Evolutionary conservation across 2,888 invertebrate species (phyloP).

Genomic region (Meteorus colon): DNA sequence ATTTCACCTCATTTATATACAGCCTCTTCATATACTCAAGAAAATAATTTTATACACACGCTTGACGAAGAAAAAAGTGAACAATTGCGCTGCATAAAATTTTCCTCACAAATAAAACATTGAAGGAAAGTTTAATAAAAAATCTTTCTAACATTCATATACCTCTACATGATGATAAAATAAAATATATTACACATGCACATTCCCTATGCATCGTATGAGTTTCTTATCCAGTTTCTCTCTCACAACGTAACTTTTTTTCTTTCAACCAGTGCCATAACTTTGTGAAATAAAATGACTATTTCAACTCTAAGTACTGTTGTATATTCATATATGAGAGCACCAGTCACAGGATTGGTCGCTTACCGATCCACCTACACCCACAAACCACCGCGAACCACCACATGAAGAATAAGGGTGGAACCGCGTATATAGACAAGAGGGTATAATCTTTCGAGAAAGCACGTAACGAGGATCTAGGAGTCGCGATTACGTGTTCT

Average conservation of each 20-base stretch:
- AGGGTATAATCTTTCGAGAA: conserved; percentile 47
- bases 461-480: conserved; percentile 46
- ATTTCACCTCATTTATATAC: not conserved
- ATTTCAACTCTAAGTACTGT: not conserved
- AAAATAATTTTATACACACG: not conserved
- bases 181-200: too few species aligned
- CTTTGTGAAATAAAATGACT: conserved; percentile 1
- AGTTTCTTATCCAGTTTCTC: not conserved
- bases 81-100: too few species aligned
- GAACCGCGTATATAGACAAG: not conserved
- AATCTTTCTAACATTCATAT: too few species aligned
- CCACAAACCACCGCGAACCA: not conserved
- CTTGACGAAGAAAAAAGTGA: too few species aligned
- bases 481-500: conserved; percentile 23
- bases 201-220: not conserved
- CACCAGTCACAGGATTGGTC: conserved; percentile 7
- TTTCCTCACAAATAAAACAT: too few species aligned
- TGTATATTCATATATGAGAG: conserved; percentile 15
- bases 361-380: conserved; percentile 9
- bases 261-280: not conserved
- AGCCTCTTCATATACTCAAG: not conserved
- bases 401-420: conserved; percentile 11
- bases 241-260: not conserved
- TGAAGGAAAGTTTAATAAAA: too few species aligned
- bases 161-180: too few species aligned